Evolutionary conservation across 2,888 invertebrate species (phyloP), one percentile per base, ranked within the genome.

Genomic region (Philonicus albiceps): DNA sequence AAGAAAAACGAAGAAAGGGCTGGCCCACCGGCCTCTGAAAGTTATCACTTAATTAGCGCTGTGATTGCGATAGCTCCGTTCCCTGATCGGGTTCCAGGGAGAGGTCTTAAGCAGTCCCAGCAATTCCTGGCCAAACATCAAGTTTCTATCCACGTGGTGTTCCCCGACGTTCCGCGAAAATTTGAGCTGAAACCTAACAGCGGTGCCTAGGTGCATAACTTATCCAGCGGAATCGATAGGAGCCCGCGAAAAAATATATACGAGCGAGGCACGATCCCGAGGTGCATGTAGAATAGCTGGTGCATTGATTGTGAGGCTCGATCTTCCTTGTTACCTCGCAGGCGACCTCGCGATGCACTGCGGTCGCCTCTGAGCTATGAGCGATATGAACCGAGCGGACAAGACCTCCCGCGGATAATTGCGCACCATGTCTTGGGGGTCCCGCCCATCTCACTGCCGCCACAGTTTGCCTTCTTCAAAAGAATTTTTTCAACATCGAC

Each of bases 371-470:
- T 43, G 43, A 84, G 73, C 84, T 73, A 37, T 73, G 84, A 84
- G 84, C 84, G 84, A 84, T 84, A 84, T 84, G 84, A 40, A 43
- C 84, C 27, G 13, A 19, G 73, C 84, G 30, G 78, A 78, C 86
- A 86, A 90, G 91, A 91, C 91, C 91, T 91, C 91, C 91, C 91
- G 91, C 90, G 90, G 91, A 91, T 91, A 91, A 91, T 91, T 91
- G 91, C 91, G 90, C 91, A 90, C 91, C 91, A 91, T 90, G 90
- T 91, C 90, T 91, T 91, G 90, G 90, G 87, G 87, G 91, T 91
- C 90, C 91, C 91, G 91, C 91, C 91, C 91, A 91, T 90, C 90
- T 91, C 27, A 43, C 84, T 43, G 37, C 19, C 84, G n/a, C n/a
- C n/a, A n/a, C n/a, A 73, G 84, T 22, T 73, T 31, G n/a, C 30